Percentiles rank a stretch among this genome's conserved stretches.
Evolutionary conservation across 2,113 vertebrate genomes (phyloP).

Genomic region (Circaetus cinerascens): DNA sequence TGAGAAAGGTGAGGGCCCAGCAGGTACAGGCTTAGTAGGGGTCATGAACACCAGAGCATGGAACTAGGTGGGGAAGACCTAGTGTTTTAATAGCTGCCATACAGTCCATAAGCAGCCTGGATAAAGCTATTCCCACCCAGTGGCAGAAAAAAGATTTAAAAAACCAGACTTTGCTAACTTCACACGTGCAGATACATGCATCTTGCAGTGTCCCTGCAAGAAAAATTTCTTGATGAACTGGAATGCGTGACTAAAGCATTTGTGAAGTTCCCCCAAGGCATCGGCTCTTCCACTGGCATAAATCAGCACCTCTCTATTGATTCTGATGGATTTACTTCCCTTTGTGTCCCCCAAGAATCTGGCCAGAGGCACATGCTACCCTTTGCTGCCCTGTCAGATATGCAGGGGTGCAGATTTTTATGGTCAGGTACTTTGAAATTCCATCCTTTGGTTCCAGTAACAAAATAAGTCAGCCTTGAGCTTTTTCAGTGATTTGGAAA

Average conservation of each 20-base stretch:
- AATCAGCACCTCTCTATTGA: not conserved
- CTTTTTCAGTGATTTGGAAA: not conserved
- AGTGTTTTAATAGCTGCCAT: not conserved
- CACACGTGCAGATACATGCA: not conserved
- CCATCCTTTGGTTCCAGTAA: not conserved
- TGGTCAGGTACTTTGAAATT: not conserved
- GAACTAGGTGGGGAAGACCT: not conserved
- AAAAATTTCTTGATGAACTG: not conserved
- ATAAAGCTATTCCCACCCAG: not conserved
- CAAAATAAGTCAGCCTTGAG: not conserved
- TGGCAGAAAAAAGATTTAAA: not conserved
- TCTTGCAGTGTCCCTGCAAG: not conserved
- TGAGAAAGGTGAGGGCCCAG: not conserved
- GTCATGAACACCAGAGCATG: not conserved
- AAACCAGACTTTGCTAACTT: not conserved
- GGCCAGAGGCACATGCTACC: not conserved
- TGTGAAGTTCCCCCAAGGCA: not conserved
- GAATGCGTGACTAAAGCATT: not conserved
- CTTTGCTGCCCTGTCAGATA: fast-evolving
- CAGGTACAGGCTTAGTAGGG: not conserved
- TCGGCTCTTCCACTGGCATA: not conserved
- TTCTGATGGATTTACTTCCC: not conserved
- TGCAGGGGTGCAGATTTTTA: not conserved
- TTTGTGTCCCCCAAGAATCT: not conserved
- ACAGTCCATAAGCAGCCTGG: not conserved